Conservation (phyloP, 2,797 vertebrate genomes). For the Astyanax mexicanus region DNA sequence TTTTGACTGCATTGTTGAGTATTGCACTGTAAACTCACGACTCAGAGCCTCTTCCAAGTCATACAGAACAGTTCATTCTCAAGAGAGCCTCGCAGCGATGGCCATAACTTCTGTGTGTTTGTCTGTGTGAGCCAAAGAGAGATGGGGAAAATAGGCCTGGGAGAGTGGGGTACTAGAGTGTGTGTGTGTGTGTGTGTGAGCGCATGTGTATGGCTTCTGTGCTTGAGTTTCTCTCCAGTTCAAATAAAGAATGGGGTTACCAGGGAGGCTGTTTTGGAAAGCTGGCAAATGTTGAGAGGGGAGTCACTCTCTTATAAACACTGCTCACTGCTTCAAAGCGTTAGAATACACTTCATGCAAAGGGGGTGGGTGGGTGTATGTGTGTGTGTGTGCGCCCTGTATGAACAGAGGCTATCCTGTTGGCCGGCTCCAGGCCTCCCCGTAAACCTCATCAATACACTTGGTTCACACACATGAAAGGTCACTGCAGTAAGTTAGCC, state of each 20-base stretch:
- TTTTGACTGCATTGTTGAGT: not conserved
- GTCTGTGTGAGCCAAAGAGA: not conserved
- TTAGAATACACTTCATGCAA: conserved; percentile 52
- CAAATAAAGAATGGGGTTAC: conserved; percentile 70
- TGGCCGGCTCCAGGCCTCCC: conserved; percentile 2
- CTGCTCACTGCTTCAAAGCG: conserved; percentile 67
- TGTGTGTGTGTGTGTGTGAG: conserved; percentile 22
- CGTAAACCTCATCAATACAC: conserved; percentile 2
- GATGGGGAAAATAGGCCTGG: not conserved
- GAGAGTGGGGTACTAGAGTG: conserved; percentile 2
- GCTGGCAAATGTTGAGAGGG: conserved; percentile 72
- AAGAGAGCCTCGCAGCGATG: conserved; percentile 5
- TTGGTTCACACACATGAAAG: not conserved
- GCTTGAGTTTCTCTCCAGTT: conserved; percentile 58
- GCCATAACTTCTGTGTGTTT: conserved; percentile 1
- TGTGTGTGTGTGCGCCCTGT: not conserved
- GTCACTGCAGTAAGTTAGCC: not conserved
- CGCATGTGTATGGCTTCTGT: conserved; percentile 39
- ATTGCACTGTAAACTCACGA: not conserved
- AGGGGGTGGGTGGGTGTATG: conserved; percentile 27
- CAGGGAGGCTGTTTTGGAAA: conserved; percentile 80
- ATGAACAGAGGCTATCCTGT: conserved; percentile 7
- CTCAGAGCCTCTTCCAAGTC: not conserved
- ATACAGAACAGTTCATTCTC: conserved; percentile 19
- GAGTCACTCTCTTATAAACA: conserved; percentile 67